Percentiles rank a stretch among this genome's conserved stretches.
These are phyloP conservation scores for Brachystomella parvula DNA, from an alignment of 1,140 invertebrate species.

Conservation along the genomic window DNA sequence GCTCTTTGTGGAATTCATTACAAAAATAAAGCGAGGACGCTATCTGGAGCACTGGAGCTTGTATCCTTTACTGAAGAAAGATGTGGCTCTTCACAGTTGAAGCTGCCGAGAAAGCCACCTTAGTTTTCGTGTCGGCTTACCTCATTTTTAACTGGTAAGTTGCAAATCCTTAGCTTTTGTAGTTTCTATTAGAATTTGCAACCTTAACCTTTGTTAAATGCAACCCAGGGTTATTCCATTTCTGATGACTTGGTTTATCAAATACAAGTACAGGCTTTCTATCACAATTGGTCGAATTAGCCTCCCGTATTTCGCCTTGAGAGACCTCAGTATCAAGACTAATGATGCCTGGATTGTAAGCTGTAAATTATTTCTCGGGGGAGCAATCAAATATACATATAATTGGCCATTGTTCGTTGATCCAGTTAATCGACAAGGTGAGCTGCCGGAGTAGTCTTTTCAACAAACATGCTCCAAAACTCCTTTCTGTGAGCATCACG, in stretches of 20 bases:
- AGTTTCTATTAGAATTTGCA: not conserved
- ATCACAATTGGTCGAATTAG: slow-evolving; percentile 35
- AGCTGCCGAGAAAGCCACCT: not conserved
- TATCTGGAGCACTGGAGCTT: not conserved
- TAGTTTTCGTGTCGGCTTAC: slow-evolving; percentile 7
- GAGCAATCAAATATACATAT: not conserved
- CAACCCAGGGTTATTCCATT: slow-evolving; percentile 26
- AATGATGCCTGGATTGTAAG: slow-evolving; percentile 32
- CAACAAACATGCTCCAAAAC: slow-evolving; percentile 79
- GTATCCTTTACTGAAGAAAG: not conserved
- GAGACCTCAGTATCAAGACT: slow-evolving; percentile 28
- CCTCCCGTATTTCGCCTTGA: slow-evolving; percentile 24
- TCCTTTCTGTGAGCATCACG: slow-evolving; percentile 70
- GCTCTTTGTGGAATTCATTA: no score
- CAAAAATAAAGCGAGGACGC: no score
- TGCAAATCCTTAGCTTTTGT: not conserved
- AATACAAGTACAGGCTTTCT: slow-evolving; percentile 35
- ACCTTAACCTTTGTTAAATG: not conserved
- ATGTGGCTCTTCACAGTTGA: not conserved
- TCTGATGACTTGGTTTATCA: slow-evolving; percentile 28
- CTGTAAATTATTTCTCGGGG: not conserved
- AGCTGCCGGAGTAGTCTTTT: slow-evolving; percentile 79
- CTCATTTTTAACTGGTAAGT: slow-evolving; percentile 26
- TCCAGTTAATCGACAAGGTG: slow-evolving; percentile 75
- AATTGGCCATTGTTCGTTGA: slow-evolving; percentile 34